phyloP scores from a whole-genome alignment of 2,888 invertebrate genomes.

The Azorinus chamasolen region DNA sequence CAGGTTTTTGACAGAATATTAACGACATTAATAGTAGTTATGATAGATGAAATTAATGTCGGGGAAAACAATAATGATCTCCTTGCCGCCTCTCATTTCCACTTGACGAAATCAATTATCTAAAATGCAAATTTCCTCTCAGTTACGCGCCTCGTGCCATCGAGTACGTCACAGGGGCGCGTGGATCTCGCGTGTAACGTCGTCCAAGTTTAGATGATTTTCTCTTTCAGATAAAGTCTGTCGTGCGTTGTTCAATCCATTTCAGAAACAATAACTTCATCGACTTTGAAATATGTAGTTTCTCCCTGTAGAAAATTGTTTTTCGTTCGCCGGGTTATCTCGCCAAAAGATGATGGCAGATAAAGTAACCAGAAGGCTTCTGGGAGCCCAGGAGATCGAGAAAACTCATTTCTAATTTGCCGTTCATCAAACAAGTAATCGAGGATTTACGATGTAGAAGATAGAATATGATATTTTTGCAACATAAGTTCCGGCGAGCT shows the following conservation, averaged over 20 bases:
- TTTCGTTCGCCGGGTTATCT: slow-evolving; percentile 46
- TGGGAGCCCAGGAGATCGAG: slow-evolving; percentile 50
- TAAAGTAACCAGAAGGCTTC: slow-evolving; percentile 64
- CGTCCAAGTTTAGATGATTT: slow-evolving; percentile 62
- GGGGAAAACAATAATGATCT: slow-evolving; percentile 64
- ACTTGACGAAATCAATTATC: slow-evolving; percentile 63
- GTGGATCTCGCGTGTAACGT: slow-evolving; percentile 60
- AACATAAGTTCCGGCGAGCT: slow-evolving; percentile 57
- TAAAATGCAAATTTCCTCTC: slow-evolving; percentile 63
- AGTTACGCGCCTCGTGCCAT: slow-evolving; percentile 48
- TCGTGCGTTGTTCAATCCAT: slow-evolving; percentile 62
- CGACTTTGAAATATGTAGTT: slow-evolving; percentile 67
- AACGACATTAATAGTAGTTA: slow-evolving; percentile 64
- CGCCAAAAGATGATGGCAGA: slow-evolving; percentile 53
- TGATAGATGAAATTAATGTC: slow-evolving; percentile 68
- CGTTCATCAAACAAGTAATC: slow-evolving; percentile 63
- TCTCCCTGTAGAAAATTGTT: slow-evolving; percentile 60
- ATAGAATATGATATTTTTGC: slow-evolving; percentile 59
- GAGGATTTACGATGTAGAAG: slow-evolving; percentile 58
- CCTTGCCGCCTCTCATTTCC: slow-evolving; percentile 58
- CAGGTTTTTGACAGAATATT: slow-evolving; percentile 59
- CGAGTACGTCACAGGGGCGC: slow-evolving; percentile 60
- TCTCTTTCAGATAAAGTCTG: slow-evolving; percentile 48
- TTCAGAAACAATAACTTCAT: slow-evolving; percentile 66
- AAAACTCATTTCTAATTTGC: slow-evolving; percentile 66